Evolutionary conservation across 2,888 invertebrate species (phyloP), one percentile per base, ranked within the genome.

Genomic region (Nemurella pictetii): DNA sequence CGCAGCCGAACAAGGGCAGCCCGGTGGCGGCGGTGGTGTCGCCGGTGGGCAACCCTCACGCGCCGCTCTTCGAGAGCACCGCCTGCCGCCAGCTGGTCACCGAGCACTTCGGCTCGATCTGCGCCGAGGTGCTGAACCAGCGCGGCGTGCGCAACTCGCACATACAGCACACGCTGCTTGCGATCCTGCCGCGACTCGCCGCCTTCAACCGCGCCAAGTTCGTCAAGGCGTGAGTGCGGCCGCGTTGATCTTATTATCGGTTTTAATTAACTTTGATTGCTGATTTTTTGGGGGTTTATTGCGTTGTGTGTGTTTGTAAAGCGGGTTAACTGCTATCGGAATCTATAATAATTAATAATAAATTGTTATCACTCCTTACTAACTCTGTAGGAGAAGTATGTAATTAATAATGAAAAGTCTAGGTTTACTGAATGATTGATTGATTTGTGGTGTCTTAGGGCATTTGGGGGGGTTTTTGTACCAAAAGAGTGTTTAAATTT

Each of bases 191-290:
- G 0, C 93, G 98, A 87, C 91, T 99, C 83, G 98, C 98, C 5
- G 97, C 98, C n/a, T 98, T 99, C 88, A 95, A 97, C 89, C 95
- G 94, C 86, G 94, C 94, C 5, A 93, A 93, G 85, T 99, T 98
- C 89, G 93, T 95, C 0, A 92, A 93, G 85, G 94, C 94, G 91
- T 91, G 87, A 88, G 89, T 88, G 20, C 27, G 28, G 15, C 55
- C 29, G 32, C 27, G 4, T 26, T 55, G 20, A 15, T 15, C 72
- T 15, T 20, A 15, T 20, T 84, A 15, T 55, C 36, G 28, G 81
- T 32, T 84, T 83, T 55, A 85, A 32, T 32, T 81, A 12, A 35
- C 26, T 20, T 27, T 20, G 26, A 7, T 80, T 36, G 35, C 15
- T 32, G 7, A 9, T 15, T 55, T 29, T 35, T 55, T 36, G 20